Conservation (phyloP, 2,113 vertebrate species). For the Ariopsis seemanni region DNA sequence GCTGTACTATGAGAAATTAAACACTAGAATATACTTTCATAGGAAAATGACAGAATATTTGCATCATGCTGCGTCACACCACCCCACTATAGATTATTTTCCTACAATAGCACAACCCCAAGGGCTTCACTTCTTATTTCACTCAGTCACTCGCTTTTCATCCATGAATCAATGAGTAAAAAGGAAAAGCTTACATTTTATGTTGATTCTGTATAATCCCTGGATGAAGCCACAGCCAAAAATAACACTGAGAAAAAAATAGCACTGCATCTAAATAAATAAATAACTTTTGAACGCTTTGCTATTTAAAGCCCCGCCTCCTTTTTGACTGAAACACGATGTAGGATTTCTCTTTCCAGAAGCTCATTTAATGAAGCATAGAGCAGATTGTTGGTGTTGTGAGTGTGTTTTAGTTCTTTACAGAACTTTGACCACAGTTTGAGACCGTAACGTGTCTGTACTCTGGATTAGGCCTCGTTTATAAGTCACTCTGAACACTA, state of each 20-base stretch:
- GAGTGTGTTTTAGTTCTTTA: neutral
- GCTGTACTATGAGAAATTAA: neutral
- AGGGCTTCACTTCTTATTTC: neutral
- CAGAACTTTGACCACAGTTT: neutral
- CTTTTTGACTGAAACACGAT: neutral
- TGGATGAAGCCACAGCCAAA: neutral
- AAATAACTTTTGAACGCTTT: neutral
- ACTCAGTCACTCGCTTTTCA: neutral
- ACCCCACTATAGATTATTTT: neutral
- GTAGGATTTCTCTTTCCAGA: too few species aligned
- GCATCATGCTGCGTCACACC: neutral
- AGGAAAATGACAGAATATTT: neutral
- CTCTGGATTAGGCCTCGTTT: neutral
- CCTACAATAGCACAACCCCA: neutral
- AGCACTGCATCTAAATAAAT: neutral
- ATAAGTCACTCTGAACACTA: neutral
- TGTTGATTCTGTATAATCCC: neutral
- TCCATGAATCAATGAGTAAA: neutral
- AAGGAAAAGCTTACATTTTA: neutral
- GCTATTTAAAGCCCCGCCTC: neutral
- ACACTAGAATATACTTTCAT: neutral
- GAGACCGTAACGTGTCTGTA: neutral
- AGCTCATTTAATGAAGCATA: neutral
- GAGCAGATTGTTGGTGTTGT: neutral
- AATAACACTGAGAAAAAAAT: neutral